phyloP scores from a whole-genome alignment of 2,113 vertebrate genomes.

The Brachyhypopomus gauderio region DNA sequence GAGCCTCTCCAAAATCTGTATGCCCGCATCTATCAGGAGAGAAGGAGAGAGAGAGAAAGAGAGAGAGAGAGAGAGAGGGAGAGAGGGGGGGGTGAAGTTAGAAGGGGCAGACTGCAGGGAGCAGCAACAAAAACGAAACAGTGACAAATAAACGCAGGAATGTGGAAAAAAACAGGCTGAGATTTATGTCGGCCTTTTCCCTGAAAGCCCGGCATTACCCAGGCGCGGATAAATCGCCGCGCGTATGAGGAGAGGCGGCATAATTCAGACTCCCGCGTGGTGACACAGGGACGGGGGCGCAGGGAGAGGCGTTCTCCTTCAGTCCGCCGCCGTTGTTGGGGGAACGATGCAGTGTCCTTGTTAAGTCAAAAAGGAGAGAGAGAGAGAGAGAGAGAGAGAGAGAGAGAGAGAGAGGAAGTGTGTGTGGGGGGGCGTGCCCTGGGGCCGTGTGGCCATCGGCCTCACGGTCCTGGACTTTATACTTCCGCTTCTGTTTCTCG shows the following conservation, averaged over 20 bases:
- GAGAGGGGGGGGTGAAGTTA: slow-evolving; percentile 32
- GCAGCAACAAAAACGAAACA: slow-evolving; percentile 44
- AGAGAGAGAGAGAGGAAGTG: no score
- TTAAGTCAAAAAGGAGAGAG: neutral
- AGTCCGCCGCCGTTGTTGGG: slow-evolving; percentile 29
- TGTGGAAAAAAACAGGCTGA: slow-evolving; percentile 65
- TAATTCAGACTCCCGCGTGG: slow-evolving; percentile 67
- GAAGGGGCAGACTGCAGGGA: slow-evolving; percentile 47
- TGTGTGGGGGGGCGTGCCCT: no score
- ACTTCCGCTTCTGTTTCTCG: slow-evolving; percentile 53
- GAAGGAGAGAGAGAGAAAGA: slow-evolving; percentile 46
- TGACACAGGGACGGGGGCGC: slow-evolving; percentile 28
- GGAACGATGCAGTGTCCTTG: slow-evolving; percentile 11
- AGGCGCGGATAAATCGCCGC: slow-evolving; percentile 69
- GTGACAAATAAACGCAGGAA: slow-evolving; percentile 45
- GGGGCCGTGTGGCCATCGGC: no score
- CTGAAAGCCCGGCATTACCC: slow-evolving; percentile 69
- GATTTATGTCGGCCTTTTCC: slow-evolving; percentile 76
- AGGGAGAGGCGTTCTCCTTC: slow-evolving; percentile 29
- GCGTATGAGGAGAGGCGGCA: slow-evolving; percentile 63
- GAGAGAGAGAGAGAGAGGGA: slow-evolving; percentile 38
- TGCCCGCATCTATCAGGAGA: slow-evolving; percentile 32
- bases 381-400: neutral
- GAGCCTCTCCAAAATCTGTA: slow-evolving; percentile 12
- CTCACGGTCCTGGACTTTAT: no score